Evolutionary conservation across 1,140 invertebrate genomes (phyloP), one percentile per base, ranked within the genome.

Genomic region (Ips typographus): DNA sequence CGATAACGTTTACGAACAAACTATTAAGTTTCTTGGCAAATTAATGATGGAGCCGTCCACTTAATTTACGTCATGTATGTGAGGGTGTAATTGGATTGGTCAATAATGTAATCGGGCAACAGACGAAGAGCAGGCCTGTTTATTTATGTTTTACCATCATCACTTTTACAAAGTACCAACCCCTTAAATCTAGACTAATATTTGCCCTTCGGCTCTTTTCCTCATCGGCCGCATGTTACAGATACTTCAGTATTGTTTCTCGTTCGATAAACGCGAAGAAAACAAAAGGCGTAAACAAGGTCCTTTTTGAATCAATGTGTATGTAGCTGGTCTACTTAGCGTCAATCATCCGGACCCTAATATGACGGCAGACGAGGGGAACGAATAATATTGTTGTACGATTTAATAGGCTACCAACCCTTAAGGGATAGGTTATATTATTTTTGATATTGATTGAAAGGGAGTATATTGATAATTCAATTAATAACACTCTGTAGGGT

Each of bases 271-370:
- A 55, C 8, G 37, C 2, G n/a, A 55, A 38, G 37, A 55, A 55
- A 55, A 55, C 52, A 55, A 55, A n/a, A 49, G 52, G 52, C 52
- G 37, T 55, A 55, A 55, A 55, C 52, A 55, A 55, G 37, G 37
- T 49, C 52, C 52, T 55, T 36, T 36, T 55, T 37, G 52, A 55
- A 55, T 55, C 52, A 55, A 55, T 55, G 52, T 47, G 4, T 38
- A 49, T 49, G 52, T 55, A 36, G 52, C 37, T 38, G 52, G n/a
- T 55, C 52, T 55, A 55, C 52, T 55, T 55, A 55, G 37, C 52
- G 52, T 55, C 52, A 55, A 55, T 55, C 52, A 55, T 55, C 6
- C 52, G n/a, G 37, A 38, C 52, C 52, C 52, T 55, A 55, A 55
- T 55, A 55, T 55, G 52, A 55, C 52, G 37, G 1, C 37, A 55